Base-by-base conservation (phyloP, 2,888 invertebrate species). In the Drosophila melanosoma region DNA sequence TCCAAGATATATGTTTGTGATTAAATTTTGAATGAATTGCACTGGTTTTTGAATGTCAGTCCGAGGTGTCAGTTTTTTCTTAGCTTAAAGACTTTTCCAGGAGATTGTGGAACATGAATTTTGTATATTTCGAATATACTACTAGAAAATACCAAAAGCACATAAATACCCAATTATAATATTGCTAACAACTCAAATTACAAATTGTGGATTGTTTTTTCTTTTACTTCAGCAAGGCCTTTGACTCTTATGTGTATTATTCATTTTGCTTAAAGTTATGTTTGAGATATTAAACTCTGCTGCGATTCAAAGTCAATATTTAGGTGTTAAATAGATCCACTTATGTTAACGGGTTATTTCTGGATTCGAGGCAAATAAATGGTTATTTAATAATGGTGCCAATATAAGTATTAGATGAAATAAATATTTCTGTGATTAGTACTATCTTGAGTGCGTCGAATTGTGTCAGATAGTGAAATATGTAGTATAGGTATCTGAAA, bases 311-410 rank as follows among this genome's bases (percentile, higher is more conserved):
- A 60, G 35, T 70, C 57, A 74, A 77, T 69, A 73, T 52, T 57
- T 17, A 38, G 56, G 67, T 79, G 79, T 60, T 49, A 74, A 59
- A 40, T 12, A 17, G 12, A 29, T 26, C 54, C 40, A 42, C 52
- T 74, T 32, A 15, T 65, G 17, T 26, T 63, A 80, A 69, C 82
- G 75, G 63, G 72, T 69, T 80, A 56, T 69, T 73, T 79, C 72
- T 80, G 61, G 79, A 70, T 23, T 38, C 17, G 59, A 23, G 12
- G 38, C 48, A 63, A 63, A 63, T 65, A 54, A 45, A 53, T 58
- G 59, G 32, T 20, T 48, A 17, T 48, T 40, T 45, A 58, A 74
- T 74, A 79, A 68, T 65, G 54, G 63, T 63, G 72, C 57, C 69
- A 82, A 79, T 61, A 57, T 36, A 62, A 60, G 33, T 51, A 59